phyloP scores from a whole-genome alignment of 2,888 invertebrate genomes.

The Hypsopygia costalis region DNA sequence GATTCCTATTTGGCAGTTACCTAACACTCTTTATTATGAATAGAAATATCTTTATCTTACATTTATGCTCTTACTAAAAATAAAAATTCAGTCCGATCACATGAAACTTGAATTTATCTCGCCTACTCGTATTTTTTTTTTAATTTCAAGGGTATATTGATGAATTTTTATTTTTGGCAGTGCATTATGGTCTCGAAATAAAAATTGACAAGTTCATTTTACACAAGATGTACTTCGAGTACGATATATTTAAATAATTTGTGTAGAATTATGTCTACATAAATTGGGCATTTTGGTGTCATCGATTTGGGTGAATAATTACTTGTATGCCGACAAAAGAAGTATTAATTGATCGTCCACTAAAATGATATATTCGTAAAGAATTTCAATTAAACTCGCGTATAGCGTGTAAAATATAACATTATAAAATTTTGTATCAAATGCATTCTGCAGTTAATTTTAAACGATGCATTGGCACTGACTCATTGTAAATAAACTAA shows the following conservation, averaged over 20 bases:
- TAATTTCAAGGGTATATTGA: not conserved
- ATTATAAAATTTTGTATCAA: no score
- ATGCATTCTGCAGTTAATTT: no score
- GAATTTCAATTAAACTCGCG: no score
- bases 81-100: conserved; percentile 6
- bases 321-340: no score
- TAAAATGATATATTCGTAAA: no score
- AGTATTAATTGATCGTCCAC: no score
- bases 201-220: conserved; percentile 52
- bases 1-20: conserved; percentile 76
- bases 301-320: conserved; percentile 8
- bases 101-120: no score
- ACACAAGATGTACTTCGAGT: conserved; percentile 15
- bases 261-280: conserved; percentile 17
- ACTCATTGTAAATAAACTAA: no score
- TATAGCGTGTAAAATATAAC: no score
- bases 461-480: no score
- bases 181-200: conserved; percentile 40
- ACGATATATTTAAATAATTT: conserved; percentile 14
- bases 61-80: conserved; percentile 22
- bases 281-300: conserved; percentile 22
- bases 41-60: conserved; percentile 33
- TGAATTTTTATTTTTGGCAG: conserved; percentile 13
- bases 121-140: no score
- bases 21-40: conserved; percentile 56